Evolutionary conservation across 2,888 invertebrate genomes (phyloP), one percentile per base, ranked within the genome.

Genomic region (Hipparchia semele): DNA sequence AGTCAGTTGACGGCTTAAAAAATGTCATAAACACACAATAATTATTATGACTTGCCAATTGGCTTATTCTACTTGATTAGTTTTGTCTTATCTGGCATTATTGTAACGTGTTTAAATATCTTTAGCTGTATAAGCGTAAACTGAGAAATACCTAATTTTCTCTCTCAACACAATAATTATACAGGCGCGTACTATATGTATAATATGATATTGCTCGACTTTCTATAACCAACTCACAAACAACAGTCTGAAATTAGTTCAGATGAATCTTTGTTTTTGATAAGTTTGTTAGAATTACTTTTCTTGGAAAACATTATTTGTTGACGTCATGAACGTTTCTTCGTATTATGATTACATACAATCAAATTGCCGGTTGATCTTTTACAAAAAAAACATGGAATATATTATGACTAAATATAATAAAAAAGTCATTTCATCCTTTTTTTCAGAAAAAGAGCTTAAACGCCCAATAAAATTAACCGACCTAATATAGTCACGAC

Each of bases 251-350:
- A 13, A 62, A 62, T 49, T 13, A 46, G 62, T 62, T 62, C 5
- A n/a, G 8, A 46, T 62, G 46, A 62, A 9, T 62, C 49, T 13
- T 13, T 62, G 49, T 62, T 62, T 46, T 62, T 49, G 61, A 23
- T 49, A 62, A 62, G 62, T 62, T 39, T 7, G n/a, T 13, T 7
- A 0, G 23, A 46, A 62, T 23, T 9, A 49, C n/a, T 49, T 62
- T 62, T 49, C 62, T 49, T 46, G 49, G 62, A 49, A 62, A 49
- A 62, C 62, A 49, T 62, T 62, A 62, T 49, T 9, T 45, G 61
- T 61, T 61, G 6, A 12, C 45, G 61, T n/a, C 45, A 39, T 10
- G 61, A 7, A 1, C 46, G 45, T 46, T 46, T 46, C 46, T 62
- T 45, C 12, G 49, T 62, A 1, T 62, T 13, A 46, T 62, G 6